Percentiles rank a stretch among this genome's conserved stretches.
phyloP scores from a whole-genome alignment of 2,888 invertebrate genomes.

The Philopedon plagiatum region DNA sequence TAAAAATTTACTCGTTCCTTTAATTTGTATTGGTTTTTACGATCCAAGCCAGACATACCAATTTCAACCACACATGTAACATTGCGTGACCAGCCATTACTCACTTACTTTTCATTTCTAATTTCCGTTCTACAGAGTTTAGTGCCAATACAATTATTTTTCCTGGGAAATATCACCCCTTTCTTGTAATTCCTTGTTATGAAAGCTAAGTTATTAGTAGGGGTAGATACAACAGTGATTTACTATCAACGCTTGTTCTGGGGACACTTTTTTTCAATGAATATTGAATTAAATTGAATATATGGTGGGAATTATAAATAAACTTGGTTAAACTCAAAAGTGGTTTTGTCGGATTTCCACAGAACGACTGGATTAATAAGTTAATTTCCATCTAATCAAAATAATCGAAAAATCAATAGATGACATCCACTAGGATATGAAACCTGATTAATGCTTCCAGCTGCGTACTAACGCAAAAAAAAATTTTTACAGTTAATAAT shows the following conservation, averaged over 20 bases:
- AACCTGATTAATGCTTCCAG: no score
- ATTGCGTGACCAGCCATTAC: constrained; percentile 44
- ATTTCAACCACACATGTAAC: constrained; percentile 35
- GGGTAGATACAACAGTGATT: constrained; percentile 12
- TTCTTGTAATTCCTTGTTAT: constrained; percentile 30
- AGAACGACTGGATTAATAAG: no score
- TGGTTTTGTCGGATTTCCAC: no score
- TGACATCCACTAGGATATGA: no score
- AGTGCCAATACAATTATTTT: constrained; percentile 48
- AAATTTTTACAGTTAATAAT: no score
- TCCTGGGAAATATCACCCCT: constrained; percentile 41
- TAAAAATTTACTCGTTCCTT: constrained; percentile 33
- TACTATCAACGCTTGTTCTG: neutral
- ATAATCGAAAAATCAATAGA: no score
- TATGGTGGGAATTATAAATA: no score
- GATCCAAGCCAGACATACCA: constrained; percentile 27
- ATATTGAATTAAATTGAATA: no score
- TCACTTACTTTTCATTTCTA: constrained; percentile 45
- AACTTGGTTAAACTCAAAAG: no score
- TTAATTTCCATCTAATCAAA: no score
- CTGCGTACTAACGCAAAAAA: no score
- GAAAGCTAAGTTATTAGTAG: constrained; percentile 12
- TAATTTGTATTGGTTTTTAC: constrained; percentile 38
- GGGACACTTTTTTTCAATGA: no score
- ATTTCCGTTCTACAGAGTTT: constrained; percentile 45